phyloP scores from a whole-genome alignment of 2,888 invertebrate genomes.

The Hypomecis atomaria region DNA sequence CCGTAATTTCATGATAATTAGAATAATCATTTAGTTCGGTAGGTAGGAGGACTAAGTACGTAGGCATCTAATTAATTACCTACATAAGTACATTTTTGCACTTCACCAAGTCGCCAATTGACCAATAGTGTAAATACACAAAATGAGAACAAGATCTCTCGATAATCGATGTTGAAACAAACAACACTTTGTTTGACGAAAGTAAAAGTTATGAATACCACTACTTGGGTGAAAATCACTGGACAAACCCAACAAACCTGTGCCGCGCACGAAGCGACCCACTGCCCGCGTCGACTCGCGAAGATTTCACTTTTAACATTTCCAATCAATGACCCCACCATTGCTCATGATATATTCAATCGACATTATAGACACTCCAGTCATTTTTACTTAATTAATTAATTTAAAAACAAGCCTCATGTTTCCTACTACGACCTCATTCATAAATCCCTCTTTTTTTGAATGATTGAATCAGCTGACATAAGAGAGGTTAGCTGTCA shows the following conservation, averaged over 20 bases:
- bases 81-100: no score
- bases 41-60: not conserved
- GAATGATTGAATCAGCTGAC: constrained; percentile 57
- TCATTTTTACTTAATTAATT: not conserved
- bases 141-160: constrained; percentile 24
- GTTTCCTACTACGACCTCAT: constrained; percentile 28
- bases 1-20: constrained; percentile 24
- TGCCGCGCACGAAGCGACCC: constrained; percentile 69
- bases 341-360: constrained; percentile 38
- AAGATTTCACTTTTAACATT: constrained; percentile 81
- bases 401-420: not conserved
- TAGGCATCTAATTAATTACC: no score
- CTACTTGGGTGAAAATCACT: constrained; percentile 72
- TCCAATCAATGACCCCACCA: constrained; percentile 59
- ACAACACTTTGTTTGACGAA: constrained; percentile 64
- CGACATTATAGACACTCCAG: constrained; percentile 31
- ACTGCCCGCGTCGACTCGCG: constrained; percentile 67
- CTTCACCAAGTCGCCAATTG: not conserved
- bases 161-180: constrained; percentile 45
- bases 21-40: not conserved
- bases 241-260: constrained; percentile 75
- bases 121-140: constrained; percentile 12
- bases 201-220: constrained; percentile 74
- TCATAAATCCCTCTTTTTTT: constrained; percentile 42
- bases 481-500: constrained; percentile 59